Percentiles rank a stretch among this genome's conserved stretches.
Conservation (phyloP, 1,140 invertebrate genomes). For the Protaetia brevitarsis region DNA sequence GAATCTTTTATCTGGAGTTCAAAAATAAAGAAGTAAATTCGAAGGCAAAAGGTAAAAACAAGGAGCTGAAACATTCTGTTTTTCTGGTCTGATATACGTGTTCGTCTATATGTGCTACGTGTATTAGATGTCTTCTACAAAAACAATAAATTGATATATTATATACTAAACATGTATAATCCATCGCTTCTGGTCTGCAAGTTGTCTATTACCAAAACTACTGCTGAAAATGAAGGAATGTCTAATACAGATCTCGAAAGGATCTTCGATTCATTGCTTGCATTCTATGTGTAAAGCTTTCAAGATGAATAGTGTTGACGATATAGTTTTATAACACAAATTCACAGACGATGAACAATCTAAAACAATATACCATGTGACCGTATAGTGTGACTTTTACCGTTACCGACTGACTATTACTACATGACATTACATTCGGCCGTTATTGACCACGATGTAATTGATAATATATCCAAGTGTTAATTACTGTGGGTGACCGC, state of each 20-base stretch:
- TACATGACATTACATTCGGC: too few species aligned
- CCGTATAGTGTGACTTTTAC: too few species aligned
- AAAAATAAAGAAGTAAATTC: neutral
- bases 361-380: too few species aligned
- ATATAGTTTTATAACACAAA: too few species aligned
- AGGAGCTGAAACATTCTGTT: neutral
- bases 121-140: conserved; percentile 3
- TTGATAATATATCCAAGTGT: too few species aligned
- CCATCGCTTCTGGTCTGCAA: neutral
- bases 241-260: neutral
- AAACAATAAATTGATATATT: neutral
- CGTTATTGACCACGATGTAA: too few species aligned
- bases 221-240: neutral
- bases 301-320: too few species aligned
- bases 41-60: neutral
- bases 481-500: too few species aligned
- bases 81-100: neutral
- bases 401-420: too few species aligned
- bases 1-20: conserved; percentile 16
- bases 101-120: conserved; percentile 4
- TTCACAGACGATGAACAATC: too few species aligned
- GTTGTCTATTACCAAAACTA: conserved; percentile 2
- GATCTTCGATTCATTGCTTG: neutral
- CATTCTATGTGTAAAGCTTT: neutral
- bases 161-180: neutral